phyloP scores from a whole-genome alignment of 2,888 invertebrate species.

The Campoplex capitator region DNA sequence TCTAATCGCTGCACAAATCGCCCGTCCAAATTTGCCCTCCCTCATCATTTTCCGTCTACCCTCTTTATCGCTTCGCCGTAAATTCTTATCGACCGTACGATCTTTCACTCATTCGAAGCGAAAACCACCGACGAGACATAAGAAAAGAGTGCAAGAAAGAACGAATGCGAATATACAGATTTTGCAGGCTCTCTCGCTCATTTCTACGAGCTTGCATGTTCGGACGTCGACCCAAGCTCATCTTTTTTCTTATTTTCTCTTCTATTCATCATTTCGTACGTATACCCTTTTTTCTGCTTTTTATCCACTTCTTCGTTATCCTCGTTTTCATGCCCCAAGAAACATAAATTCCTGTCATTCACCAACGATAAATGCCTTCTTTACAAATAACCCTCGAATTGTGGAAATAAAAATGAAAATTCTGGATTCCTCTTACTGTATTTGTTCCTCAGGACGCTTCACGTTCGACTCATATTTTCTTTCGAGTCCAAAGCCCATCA shows the following conservation, averaged over 20 bases:
- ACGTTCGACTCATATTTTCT: background rate
- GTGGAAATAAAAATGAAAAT: background rate
- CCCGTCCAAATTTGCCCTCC: conserved; percentile 75
- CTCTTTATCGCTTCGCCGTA: conserved; percentile 67
- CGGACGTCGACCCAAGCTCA: background rate
- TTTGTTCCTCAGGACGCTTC: background rate
- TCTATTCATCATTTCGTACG: background rate
- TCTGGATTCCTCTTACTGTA: background rate
- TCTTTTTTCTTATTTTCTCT: background rate
- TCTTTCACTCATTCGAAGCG: conserved; percentile 65
- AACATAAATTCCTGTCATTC: background rate
- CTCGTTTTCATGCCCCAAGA: background rate
- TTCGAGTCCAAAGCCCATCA: too few species aligned
- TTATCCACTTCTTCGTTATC: background rate
- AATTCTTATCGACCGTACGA: conserved; percentile 67
- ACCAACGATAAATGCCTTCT: background rate
- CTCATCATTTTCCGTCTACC: conserved; percentile 72
- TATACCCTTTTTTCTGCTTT: background rate
- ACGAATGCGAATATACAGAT: conserved; percentile 9
- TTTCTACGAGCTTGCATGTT: conserved; percentile 1
- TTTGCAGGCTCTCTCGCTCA: conserved; percentile 9
- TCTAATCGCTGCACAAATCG: conserved; percentile 77
- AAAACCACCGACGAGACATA: conserved; percentile 59
- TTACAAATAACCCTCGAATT: background rate
- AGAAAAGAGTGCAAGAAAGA: conserved; percentile 20